phyloP scores from a whole-genome alignment of 2,797 vertebrate species.

The Bradypodion pumilum region DNA sequence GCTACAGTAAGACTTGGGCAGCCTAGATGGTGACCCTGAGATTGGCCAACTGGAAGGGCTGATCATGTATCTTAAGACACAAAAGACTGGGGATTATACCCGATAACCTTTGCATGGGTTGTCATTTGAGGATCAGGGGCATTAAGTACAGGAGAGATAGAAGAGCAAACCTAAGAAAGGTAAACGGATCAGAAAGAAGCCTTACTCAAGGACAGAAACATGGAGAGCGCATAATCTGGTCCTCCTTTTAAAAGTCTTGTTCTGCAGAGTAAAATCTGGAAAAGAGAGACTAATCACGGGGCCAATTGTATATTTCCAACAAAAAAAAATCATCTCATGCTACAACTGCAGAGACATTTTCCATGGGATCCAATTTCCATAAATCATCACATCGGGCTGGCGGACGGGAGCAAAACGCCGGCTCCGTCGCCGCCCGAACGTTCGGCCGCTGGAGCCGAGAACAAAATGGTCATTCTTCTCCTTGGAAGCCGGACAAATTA shows the following conservation, averaged over 20 bases:
- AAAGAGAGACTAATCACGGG: slow-evolving; percentile 63
- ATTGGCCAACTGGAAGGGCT: not conserved
- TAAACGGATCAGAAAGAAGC: fast-evolving
- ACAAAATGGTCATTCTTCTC: slow-evolving; percentile 70
- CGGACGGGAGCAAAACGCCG: slow-evolving; percentile 65
- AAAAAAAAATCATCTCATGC: slow-evolving; percentile 71
- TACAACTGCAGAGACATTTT: slow-evolving; percentile 62
- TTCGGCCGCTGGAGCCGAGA: slow-evolving; percentile 69
- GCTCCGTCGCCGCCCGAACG: slow-evolving; percentile 52
- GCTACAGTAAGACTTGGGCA: too few relatives aligned
- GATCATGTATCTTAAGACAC: not conserved
- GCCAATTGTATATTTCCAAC: slow-evolving; percentile 73
- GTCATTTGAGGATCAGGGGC: not conserved
- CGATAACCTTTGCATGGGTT: not conserved
- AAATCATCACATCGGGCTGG: slow-evolving; percentile 64
- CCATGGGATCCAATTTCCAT: slow-evolving; percentile 68
- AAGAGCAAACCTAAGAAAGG: not conserved
- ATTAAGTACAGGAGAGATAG: not conserved
- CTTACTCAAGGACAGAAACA: fast-evolving
- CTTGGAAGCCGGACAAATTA: slow-evolving; percentile 66
- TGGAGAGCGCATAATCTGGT: slow-evolving; percentile 40
- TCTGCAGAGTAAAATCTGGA: slow-evolving; percentile 66
- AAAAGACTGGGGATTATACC: too few relatives aligned
- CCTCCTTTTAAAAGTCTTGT: slow-evolving; percentile 63
- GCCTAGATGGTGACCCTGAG: not conserved